Evolutionary conservation across 2,797 vertebrate species (phyloP).

Genomic region (Capromys pilorides): DNA sequence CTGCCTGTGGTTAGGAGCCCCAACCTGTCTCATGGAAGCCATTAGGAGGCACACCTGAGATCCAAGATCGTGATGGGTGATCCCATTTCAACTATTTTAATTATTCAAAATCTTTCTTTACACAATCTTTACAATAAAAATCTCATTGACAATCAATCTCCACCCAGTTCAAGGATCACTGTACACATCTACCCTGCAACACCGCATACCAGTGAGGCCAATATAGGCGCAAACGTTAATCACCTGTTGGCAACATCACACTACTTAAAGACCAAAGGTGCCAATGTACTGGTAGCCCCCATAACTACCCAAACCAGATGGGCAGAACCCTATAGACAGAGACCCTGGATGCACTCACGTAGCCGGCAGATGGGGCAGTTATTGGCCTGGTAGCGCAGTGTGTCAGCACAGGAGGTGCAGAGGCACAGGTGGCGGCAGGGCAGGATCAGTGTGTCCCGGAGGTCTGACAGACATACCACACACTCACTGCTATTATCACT

Average conservation of each 20-base stretch:
- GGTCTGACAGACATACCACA: constrained; percentile 97
- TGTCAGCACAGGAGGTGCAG: constrained; percentile 96
- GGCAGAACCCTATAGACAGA: neutral
- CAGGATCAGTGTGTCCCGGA: constrained; percentile 96
- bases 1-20: neutral
- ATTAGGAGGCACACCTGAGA: too few relatives aligned
- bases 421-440: constrained; percentile 97
- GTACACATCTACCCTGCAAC: neutral
- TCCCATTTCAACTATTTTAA: neutral
- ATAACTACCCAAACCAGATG: accelerated
- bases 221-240: accelerated
- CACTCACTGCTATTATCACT: constrained; percentile 98
- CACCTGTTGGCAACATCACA: neutral
- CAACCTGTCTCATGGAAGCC: neutral
- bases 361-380: constrained; percentile 99
- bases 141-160: neutral
- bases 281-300: neutral
- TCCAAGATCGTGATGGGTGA: neutral
- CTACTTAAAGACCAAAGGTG: neutral
- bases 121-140: neutral
- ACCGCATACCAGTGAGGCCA: accelerated
- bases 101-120: neutral
- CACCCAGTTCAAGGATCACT: neutral
- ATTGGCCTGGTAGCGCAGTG: constrained; percentile 97
- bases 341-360: constrained; percentile 88